phyloP scores from a whole-genome alignment of 2,888 invertebrate species.

The Scrobipalpa costella region DNA sequence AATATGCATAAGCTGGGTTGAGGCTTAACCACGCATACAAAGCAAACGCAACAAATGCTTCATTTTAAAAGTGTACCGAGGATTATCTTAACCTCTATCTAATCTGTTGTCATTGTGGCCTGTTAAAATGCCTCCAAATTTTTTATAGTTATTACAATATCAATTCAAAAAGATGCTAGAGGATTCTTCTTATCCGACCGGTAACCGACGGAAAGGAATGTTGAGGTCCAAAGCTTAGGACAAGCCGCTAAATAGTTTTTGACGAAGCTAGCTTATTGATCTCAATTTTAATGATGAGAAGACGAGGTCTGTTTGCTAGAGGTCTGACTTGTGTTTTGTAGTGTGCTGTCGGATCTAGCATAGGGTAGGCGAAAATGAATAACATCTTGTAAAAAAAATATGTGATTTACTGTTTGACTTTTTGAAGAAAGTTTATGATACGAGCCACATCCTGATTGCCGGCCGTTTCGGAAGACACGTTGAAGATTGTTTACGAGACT shows the following conservation, averaged over 20 bases:
- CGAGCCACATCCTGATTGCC: neutral
- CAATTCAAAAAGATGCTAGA: too few relatives aligned
- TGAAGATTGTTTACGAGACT: conserved; percentile 35
- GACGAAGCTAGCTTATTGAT: neutral
- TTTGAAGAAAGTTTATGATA: neutral
- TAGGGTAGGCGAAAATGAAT: neutral
- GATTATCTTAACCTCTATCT: conserved; percentile 56
- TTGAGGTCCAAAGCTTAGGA: too few relatives aligned
- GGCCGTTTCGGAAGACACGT: conserved; percentile 22
- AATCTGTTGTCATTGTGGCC: conserved; percentile 55
- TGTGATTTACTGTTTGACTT: neutral
- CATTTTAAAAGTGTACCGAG: conserved; percentile 41
- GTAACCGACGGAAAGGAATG: too few relatives aligned
- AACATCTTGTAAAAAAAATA: neutral
- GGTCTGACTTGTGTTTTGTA: neutral
- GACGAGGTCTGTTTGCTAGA: neutral
- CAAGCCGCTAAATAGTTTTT: too few relatives aligned
- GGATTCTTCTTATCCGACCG: too few relatives aligned
- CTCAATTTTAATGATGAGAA: neutral
- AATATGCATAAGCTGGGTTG: conserved; percentile 43
- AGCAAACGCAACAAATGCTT: conserved; percentile 44
- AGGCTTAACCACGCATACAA: conserved; percentile 40
- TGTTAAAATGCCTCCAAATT: conserved; percentile 30
- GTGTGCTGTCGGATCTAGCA: neutral
- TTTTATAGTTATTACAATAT: too few relatives aligned